Base-by-base conservation (phyloP, 1,140 invertebrate species). In the Leptonema lineaticorne region DNA sequence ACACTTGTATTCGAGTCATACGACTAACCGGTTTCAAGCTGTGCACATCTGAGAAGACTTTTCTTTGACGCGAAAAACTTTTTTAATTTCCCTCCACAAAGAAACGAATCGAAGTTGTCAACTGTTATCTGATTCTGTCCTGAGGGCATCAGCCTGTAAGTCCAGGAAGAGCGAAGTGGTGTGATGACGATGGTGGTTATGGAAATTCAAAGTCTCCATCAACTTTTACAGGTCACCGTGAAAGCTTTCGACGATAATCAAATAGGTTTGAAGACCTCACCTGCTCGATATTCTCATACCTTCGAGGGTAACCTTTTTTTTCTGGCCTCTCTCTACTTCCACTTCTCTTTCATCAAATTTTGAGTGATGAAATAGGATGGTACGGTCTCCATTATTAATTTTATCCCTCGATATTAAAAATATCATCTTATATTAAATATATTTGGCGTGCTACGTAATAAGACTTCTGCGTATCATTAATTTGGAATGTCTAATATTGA, bases 31-130 rank as follows among this genome's bases (percentile, higher is more conserved):
- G n/a, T n/a, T n/a, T n/a, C n/a, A 41, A 41, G 37, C 37, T 41
- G 37, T 41, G 37, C 37, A 41, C 2, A 41, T 9, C 37, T 41
- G 11, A 41, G 16, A 41, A 41, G 37, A 41, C n/a, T n/a, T n/a
- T n/a, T 53, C 22, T 53, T 53, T 53, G 22, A 53, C 18, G 59
- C 8, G 14, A 30, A 45, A 62, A 62, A 62, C 33, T 45, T 62
- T 62, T 62, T 62, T 62, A 45, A 62, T 45, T 62, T 62, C 33
- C 59, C 56, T 24, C 37, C 37, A n/a, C n/a, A n/a, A n/a, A n/a
- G 20, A 33, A 62, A 45, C 59, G 59, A 62, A 45, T 33, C 14
- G 30, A 45, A 62, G 59, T 62, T 62, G 59, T 62, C 59, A 62
- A 62, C 59, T 62, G 29, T 33, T 45, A 62, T 62, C 59, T 62